A percentile compares a stretch with the other conserved stretches of the same genome.
phyloP scores from a whole-genome alignment of 2,888 invertebrate genomes.

The Anarsia innoxiella region DNA sequence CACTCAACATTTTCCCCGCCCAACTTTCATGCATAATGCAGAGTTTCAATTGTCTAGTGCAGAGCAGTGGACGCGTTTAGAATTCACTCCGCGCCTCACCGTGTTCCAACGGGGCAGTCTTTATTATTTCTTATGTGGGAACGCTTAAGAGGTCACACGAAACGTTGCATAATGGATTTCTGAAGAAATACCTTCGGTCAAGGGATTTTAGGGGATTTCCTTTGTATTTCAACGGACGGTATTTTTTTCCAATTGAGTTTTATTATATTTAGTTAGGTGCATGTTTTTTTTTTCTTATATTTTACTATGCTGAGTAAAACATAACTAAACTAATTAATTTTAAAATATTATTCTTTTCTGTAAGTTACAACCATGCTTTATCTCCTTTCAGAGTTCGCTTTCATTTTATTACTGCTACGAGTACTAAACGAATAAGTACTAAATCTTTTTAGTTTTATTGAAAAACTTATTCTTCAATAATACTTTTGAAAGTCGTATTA shows the following conservation, averaged over 20 bases:
- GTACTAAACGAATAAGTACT: too few relatives aligned
- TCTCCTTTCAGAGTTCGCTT: too few relatives aligned
- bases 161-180: constrained; percentile 4
- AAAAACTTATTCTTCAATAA: too few relatives aligned
- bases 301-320: background rate
- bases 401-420: too few relatives aligned
- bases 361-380: too few relatives aligned
- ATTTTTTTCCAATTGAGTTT: background rate
- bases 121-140: constrained; percentile 29
- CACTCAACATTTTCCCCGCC: background rate
- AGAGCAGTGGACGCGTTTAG: constrained; percentile 32
- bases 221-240: background rate
- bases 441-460: too few relatives aligned
- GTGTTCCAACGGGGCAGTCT: constrained; percentile 27
- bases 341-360: too few relatives aligned
- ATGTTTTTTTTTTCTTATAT: too few relatives aligned
- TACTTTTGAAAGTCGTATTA: too few relatives aligned
- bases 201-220: background rate
- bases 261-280: too few relatives aligned
- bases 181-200: background rate
- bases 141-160: constrained; percentile 9
- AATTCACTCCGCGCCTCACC: constrained; percentile 41
- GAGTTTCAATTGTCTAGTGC: constrained; percentile 54
- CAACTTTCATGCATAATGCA: constrained; percentile 53
- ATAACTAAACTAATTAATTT: too few relatives aligned